A percentile compares a stretch with the other conserved stretches of the same genome.
These are phyloP conservation scores for Arnoldichthys spilopterus DNA, from an alignment of 2,797 vertebrate species.

Conservation along the genomic window DNA sequence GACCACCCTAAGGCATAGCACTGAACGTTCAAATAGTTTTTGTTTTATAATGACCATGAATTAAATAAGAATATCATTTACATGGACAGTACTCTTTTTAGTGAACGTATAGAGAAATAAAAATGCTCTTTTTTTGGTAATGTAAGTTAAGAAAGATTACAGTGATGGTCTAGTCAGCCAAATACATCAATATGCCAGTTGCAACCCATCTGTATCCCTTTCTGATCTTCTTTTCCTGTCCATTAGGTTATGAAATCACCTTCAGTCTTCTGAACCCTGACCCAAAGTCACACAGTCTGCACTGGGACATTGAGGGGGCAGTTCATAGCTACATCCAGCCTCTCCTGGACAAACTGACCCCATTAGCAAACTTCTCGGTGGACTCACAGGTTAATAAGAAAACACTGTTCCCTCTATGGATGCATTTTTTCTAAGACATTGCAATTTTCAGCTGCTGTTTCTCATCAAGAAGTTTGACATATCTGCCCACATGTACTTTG, in stretches of 20 bases:
- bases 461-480: not conserved
- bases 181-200: too few relatives aligned
- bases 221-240: not conserved
- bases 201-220: not conserved
- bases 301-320: constrained; percentile 92
- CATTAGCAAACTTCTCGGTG: constrained; percentile 91
- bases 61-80: too few relatives aligned
- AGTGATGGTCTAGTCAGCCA: too few relatives aligned
- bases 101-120: too few relatives aligned
- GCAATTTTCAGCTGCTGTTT: not conserved
- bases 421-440: not conserved
- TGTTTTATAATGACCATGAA: too few relatives aligned
- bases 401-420: not conserved
- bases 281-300: constrained; percentile 88
- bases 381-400: constrained; percentile 89
- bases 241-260: constrained; percentile 92
- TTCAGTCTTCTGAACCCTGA: constrained; percentile 96
- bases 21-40: too few relatives aligned
- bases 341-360: constrained; percentile 85
- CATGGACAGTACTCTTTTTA: too few relatives aligned
- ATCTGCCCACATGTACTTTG: not conserved
- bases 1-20: too few relatives aligned
- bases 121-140: too few relatives aligned
- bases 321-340: constrained; percentile 86
- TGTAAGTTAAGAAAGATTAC: too few relatives aligned